Base-by-base conservation (phyloP, 2,888 invertebrate genomes). In the Caradrina clavipalpis region DNA sequence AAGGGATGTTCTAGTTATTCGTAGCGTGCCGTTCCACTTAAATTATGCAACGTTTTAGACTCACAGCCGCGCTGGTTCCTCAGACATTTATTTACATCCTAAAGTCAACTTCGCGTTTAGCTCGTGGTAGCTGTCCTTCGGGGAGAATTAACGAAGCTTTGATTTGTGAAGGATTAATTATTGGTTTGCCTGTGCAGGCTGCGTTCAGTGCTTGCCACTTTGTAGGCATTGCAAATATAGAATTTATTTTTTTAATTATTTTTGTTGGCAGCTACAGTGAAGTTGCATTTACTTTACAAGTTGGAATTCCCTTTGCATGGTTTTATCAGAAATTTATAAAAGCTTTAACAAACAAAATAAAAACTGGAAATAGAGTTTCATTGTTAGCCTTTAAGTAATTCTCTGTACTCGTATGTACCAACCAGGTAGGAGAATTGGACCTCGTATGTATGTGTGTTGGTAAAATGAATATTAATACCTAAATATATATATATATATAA, bases 11-110 rank as follows among this genome's bases (percentile, higher is more conserved):
- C 68, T 69, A 79, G 75, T 68, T 80, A 79, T 79, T 79, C 71
- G 68, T 51, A 63, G 80, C 82, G 79, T 62, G 54, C 68, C 55
- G 61, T 62, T 61, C 73, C 59, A 73, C 66, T 70, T 83, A 68
- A 83, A 83, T 81, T 83, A 81, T 81, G 81, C 81, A 81, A 65
- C 62, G 77, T 59, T 78, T 66, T 70, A 79, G 68, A 72, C 69
- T 58, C 51, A 11, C 26, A 60, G 35, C 54, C 55, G 77, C 65
- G 65, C 21, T 50, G 22, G 70, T 53, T 53, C 65, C 68, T 47
- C 63, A 54, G 59, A 63, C 61, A 59, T 71, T 65, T 77, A 77
- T 80, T 80, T 77, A 77, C 80, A 77, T 70, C 70, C 67, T 64
- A 63, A 81, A 81, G 77, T 70, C 72, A 53, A 63, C 60, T 76